Conservation (phyloP, 2,888 invertebrate genomes). For the Neelides folsomi region DNA sequence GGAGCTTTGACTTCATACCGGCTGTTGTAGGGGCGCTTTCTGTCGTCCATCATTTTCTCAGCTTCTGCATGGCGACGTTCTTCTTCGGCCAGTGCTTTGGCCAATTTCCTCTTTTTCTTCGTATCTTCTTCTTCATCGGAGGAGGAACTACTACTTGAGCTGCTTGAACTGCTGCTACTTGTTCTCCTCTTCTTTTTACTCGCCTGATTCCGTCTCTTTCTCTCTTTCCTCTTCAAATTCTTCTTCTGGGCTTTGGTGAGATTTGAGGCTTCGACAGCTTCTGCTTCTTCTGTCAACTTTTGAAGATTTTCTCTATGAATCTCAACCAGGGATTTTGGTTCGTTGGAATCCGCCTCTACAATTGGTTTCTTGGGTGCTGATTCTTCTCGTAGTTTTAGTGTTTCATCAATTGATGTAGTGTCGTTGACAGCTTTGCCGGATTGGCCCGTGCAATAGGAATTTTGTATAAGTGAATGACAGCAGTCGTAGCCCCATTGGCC, state of each 20-base stretch:
- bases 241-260: constrained; percentile 27
- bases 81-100: constrained; percentile 51
- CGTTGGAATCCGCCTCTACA: constrained; percentile 16
- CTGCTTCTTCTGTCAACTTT: constrained; percentile 38
- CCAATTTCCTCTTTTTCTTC: constrained; percentile 25
- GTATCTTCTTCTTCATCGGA: constrained; percentile 37
- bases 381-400: constrained; percentile 9
- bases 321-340: constrained; percentile 32
- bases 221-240: constrained; percentile 35
- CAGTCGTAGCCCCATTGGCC: constrained; percentile 95
- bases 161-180: constrained; percentile 12
- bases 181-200: constrained; percentile 9
- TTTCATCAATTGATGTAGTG: constrained; percentile 12
- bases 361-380: neutral
- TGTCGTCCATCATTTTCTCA: constrained; percentile 61
- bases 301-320: constrained; percentile 34
- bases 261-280: neutral
- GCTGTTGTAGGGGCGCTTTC: constrained; percentile 86
- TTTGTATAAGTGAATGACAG: constrained; percentile 76
- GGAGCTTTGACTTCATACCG: constrained; percentile 71
- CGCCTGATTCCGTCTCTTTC: constrained; percentile 17
- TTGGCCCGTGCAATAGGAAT: constrained; percentile 77
- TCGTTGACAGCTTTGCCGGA: constrained; percentile 43
- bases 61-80: constrained; percentile 49
- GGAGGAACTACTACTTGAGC: constrained; percentile 23